Evolutionary conservation across 2,888 invertebrate genomes (phyloP), one percentile per base, ranked within the genome.

Genomic region (Limulus polyphemus): DNA sequence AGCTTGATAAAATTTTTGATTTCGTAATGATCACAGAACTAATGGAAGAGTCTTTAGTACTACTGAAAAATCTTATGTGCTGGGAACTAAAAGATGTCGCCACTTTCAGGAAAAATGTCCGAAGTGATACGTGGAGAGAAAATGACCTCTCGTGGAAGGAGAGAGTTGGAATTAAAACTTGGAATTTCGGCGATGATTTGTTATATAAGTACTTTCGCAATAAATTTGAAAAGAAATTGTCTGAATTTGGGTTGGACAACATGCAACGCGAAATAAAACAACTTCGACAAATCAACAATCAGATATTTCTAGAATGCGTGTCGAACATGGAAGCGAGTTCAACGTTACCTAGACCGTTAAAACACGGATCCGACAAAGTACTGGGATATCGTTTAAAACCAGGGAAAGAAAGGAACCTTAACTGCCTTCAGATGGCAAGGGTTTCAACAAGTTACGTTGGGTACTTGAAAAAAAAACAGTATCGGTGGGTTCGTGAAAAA

Each of bases 11-110:
- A 5, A 61, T 66, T 11, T 74, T 74, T 63, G 70, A 73, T 54
- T 64, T 73, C 11, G 70, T 74, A 10, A 68, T 74, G 69, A 68
- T 74, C 10, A 67, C 72, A 1, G 73, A 74, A 58, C 60, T 62
- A 46, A 70, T 73, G 66, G 72, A 73, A 54, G 73, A 72, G 59
- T 72, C 72, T 2, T 64, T 74, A 14, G 63, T 73, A 47, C 60
- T 74, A 10, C 63, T 74, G 47, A 66, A 68, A 12, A 65, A 73
- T 47, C 65, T 71, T 17, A 62, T 74, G 47, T 72, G 72, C 60
- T 72, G 74, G 73, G 67, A 69, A 14, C 60, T 67, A 12, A 65
- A 70, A 47, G 72, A 73, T 59, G 62, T 73, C 0, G 62, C 70
- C 12, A 67, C 67, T 55, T 65, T 73, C 32, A 63, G 68, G 10